Evolutionary conservation across 2,113 vertebrate species (phyloP), one percentile per base, ranked within the genome.

Genomic region (Perognathus longimembris): DNA sequence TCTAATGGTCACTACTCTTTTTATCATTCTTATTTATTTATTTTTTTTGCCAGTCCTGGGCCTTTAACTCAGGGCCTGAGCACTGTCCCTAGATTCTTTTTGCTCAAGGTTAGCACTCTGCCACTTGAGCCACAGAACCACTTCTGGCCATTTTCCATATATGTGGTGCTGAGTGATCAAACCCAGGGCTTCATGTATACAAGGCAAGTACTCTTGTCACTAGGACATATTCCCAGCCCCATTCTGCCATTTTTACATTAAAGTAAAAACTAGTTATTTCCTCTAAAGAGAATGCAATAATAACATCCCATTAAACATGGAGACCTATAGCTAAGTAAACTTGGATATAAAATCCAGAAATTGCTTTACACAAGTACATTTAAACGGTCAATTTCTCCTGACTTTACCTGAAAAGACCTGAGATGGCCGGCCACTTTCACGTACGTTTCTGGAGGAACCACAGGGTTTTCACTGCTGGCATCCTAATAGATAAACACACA

Each of bases 351-450:
- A n/a, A 90, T 70, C 30, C 7, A 88, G 54, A 86, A 76, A 80
- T 2, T 70, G 26, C 30, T 83, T 94, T 22, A 54, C 18, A 22
- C 30, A 90, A 90, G 88, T 22, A 74, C 20, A 88, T 42, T 86
- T 59, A 38, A 91, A 79, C 28, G 6, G 0, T 1, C 32, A 36
- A 71, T 36, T 75, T 8, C 18, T 45, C 38, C 40, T 0, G 0
- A 78, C 0, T 83, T 97, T 88, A 99, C 99, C 99, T 99, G 99
- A 96, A 99, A 99, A 3, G 99, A 99, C 5, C 99, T 98, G 76
- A 99, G 97, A 89, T 99, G 99, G n/a, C 99, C 99, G 36, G 99
- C 98, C 4, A 99, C 98, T 97, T 99, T 99, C 70, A 99, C 98
- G 0, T 99, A 99, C 0, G 99, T 99, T 91, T 99, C 98, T 36